Base-by-base conservation (phyloP, 1,140 invertebrate species). In the Lysiphlebus fabarum region DNA sequence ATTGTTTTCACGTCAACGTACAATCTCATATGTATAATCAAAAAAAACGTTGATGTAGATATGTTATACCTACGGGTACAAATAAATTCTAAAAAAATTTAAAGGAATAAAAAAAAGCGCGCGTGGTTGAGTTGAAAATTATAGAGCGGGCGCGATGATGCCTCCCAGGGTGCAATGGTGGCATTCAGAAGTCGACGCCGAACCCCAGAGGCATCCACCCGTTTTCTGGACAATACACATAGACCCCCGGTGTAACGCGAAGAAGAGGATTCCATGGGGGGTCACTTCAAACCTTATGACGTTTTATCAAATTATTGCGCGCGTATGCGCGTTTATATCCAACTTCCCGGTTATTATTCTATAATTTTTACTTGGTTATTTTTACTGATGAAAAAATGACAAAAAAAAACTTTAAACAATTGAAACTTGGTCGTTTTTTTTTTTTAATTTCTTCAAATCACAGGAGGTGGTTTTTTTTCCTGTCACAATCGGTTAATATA, bases 121-220 rank as follows among this genome's bases (percentile, higher is more conserved):
- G 68, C 70, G 69, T 63, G 17, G 17, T 51, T 45, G 9, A 36
- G 33, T 66, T 67, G 68, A 72, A 79, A 79, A 78, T 79, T 79
- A 77, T 71, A 74, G 74, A 75, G 74, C 69, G 67, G 66, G 62
- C 71, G 73, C 69, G 75, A 76, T 72, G 73, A 71, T 76, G 73
- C 76, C 76, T 79, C 77, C 77, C 75, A 78, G 74, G 70, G 77
- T 69, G 76, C 58, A 49, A 60, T 10, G 58, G 64, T 64, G 65
- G 69, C 61, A 78, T 78, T 77, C 69, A 78, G 58, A 49, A 60
- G 67, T 69, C 67, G 37, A 66, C 67, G 64, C 59, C 70, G 74
- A 71, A 78, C 74, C 75, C 75, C 69, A 67, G 69, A 60, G 70
- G 59, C 57, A 53, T 34, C 38, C 53, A 44, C 44, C 49, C 49